Evolutionary conservation across 2,113 vertebrate species (phyloP), one percentile per base, ranked within the genome.

Genomic region (Cyprinodon tularosa): DNA sequence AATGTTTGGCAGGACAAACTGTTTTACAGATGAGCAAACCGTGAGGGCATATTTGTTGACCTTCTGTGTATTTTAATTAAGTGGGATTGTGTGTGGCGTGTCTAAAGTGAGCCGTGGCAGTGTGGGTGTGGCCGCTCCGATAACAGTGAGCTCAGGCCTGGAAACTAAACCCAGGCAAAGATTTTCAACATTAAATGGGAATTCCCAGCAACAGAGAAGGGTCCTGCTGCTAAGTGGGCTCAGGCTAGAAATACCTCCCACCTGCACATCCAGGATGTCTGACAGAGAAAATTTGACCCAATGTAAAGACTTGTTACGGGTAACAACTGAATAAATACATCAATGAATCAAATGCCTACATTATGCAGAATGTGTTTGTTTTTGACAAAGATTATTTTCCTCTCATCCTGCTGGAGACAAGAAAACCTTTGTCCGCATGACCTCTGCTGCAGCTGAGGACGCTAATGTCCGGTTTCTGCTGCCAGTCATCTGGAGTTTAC

Each of bases 111-210:
- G 62, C 53, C 66, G 69, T 69, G 68, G 68, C 68, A 40, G 69
- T 47, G 15, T 80, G 82, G 83, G 80, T 85, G 83, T 88, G 86
- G 77, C 10, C 65, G 48, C 29, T 69, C 44, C 70, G 3, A 42
- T 62, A 65, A 77, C 76, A 22, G 61, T 86, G 50, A 37, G 67
- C 74, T 72, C 77, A 72, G 50, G 75, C 60, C 37, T 74, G 22
- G 71, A 72, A 78, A 72, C 66, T 67, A 17, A 60, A 76, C 1
- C 1, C 20, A 66, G 12, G 62, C 42, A 47, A 78, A 45, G 61
- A 42, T 74, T 76, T 76, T 2, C 62, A 14, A 75, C 2, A 71
- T 14, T 5, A 38, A 65, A 15, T 36, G 22, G 22, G 62, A 66
- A n/a, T 76, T 6, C 77, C 42, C 29, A 48, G 53, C 20, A 57